These are phyloP conservation scores for Rhagonycha fulva DNA, from an alignment of 2,888 invertebrate genomes.

Conservation along the genomic window DNA sequence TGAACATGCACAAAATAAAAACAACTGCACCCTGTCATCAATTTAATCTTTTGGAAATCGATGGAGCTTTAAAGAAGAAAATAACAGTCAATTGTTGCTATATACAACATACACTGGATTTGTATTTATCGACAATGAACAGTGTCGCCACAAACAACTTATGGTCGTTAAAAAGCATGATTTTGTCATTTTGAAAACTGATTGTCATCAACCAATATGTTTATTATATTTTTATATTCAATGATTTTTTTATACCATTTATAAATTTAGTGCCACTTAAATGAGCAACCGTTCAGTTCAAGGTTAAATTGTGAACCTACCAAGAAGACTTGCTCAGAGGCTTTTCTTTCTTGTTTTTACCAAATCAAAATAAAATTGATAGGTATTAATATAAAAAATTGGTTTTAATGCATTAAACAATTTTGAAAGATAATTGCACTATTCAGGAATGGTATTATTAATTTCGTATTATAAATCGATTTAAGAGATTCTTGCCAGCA, in stretches of 20 bases:
- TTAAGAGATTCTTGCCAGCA: conserved; percentile 7
- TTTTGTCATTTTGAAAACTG: conserved; percentile 27
- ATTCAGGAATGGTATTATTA: conserved; percentile 11
- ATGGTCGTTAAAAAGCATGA: conserved; percentile 28
- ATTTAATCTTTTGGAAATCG: conserved; percentile 26
- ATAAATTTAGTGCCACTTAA: conserved; percentile 9
- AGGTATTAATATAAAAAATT: conserved; percentile 1
- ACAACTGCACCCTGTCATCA: not conserved
- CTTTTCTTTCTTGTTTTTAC: not conserved
- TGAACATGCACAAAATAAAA: not conserved
- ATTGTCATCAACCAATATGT: conserved; percentile 30
- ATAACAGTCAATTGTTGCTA: conserved; percentile 25
- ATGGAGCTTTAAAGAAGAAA: conserved; percentile 24
- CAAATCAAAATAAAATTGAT: conserved; percentile 3
- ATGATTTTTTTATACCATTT: not conserved
- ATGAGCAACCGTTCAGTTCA: conserved; percentile 23
- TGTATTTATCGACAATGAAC: conserved; percentile 15
- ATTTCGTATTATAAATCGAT: conserved; percentile 29
- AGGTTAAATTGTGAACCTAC: conserved; percentile 8
- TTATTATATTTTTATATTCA: conserved; percentile 10
- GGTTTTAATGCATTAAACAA: not conserved
- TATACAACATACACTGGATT: conserved; percentile 7
- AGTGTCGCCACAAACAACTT: conserved; percentile 28
- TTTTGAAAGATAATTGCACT: not conserved
- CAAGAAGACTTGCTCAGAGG: not conserved